These are phyloP conservation scores for Tromatobia lineatoria DNA, from an alignment of 2,888 invertebrate genomes.

Conservation along the genomic window DNA sequence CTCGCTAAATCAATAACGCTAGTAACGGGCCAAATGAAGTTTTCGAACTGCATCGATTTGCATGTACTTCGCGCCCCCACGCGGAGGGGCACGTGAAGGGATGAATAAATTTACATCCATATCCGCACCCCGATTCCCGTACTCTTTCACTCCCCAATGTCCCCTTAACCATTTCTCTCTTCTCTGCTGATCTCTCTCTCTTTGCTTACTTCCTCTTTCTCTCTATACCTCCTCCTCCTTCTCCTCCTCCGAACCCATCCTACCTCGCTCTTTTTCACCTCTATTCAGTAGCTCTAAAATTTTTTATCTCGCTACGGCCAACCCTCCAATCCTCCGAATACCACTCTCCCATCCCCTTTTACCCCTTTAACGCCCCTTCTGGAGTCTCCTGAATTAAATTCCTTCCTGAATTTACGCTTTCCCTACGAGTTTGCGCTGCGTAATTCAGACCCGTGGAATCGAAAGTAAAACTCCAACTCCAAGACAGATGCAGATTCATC, in stretches of 20 bases:
- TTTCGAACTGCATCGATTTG: slow-evolving; percentile 67
- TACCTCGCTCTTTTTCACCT: slow-evolving; percentile 9
- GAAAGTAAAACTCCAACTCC: slow-evolving; percentile 19
- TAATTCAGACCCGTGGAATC: slow-evolving; percentile 29
- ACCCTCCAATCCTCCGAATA: slow-evolving; percentile 23
- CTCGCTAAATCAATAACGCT: slow-evolving; percentile 62
- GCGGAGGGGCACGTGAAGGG: slow-evolving; percentile 42
- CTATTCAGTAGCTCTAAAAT: slow-evolving; percentile 31
- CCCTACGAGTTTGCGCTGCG: slow-evolving; percentile 21
- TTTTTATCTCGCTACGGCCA: slow-evolving; percentile 19
- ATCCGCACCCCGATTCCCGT: slow-evolving; percentile 40
- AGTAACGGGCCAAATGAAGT: slow-evolving; percentile 60
- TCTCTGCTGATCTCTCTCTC: not conserved
- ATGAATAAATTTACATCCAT: slow-evolving; percentile 66
- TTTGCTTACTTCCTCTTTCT: slow-evolving; percentile 11
- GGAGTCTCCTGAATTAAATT: slow-evolving; percentile 37
- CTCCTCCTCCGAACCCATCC: not conserved
- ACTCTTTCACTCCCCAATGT: slow-evolving; percentile 42
- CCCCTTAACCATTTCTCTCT: slow-evolving; percentile 18
- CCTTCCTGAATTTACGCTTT: slow-evolving; percentile 37
- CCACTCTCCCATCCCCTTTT: slow-evolving; percentile 2
- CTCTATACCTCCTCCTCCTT: not conserved
- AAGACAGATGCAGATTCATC: slow-evolving; percentile 21
- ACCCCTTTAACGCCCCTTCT: slow-evolving; percentile 27
- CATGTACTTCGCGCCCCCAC: slow-evolving; percentile 56